Evolutionary conservation across 2,888 invertebrate species (phyloP), one percentile per base, ranked within the genome.

Genomic region (Coenonympha glycerion): DNA sequence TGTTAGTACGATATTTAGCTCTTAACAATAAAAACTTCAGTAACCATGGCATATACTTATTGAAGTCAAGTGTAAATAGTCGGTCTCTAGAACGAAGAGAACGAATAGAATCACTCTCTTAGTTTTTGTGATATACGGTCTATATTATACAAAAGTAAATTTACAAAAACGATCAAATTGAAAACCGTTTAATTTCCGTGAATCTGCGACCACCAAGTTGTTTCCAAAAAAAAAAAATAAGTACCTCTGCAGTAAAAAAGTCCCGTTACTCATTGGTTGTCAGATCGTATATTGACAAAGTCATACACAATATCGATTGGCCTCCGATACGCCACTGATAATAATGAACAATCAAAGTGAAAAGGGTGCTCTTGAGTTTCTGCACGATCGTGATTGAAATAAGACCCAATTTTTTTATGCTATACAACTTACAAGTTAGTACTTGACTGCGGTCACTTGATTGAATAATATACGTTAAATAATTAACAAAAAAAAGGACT

Each of bases 341-440:
- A 39, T 15, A 22, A n/a, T n/a, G n/a, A 39, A 9, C n/a, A 15
- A 24, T 39, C 15, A 9, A 24, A 39, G 39, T 39, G 39, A 39
- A 39, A 39, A 39, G 39, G 39, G 39, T 39, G 39, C 39, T 39
- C 39, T 39, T 39, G 21, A 37, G 22, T 37, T 37, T 37, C 3
- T 39, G 16, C 39, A 24, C 9, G 39, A 15, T 39, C 39, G 39
- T 39, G 39, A 39, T 22, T 22, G 24, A 39, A 24, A 15, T 13
- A 24, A 5, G 9, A 24, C n/a, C 6, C 21, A 33, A 13, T 18
- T 13, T 13, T 15, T 5, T 39, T 39, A 6, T 21, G 11, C 11
- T 21, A 2, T 5, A 19, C 36, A 4, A 6, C 11, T 13, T 11
- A n/a, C n/a, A n/a, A n/a, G n/a, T n/a, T n/a, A n/a, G n/a, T n/a